These are phyloP conservation scores for Emydocephalus ijimae DNA, from an alignment of 2,113 vertebrate genomes.

Conservation along the genomic window DNA sequence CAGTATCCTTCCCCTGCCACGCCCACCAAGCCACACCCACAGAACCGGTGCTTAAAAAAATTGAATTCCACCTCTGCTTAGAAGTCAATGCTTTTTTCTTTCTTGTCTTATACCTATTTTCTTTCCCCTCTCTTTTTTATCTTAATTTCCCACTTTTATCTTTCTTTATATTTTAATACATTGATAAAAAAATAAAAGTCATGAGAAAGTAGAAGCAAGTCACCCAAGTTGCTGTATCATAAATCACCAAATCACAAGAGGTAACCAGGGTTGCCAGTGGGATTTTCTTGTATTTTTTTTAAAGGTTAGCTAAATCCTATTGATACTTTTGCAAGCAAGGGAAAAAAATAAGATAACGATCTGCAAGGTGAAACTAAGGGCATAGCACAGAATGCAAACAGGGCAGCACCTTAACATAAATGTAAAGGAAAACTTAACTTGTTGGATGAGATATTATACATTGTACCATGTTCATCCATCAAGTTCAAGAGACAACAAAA, in stretches of 20 bases:
- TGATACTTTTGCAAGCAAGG: constrained; percentile 47
- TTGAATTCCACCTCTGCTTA: too few relatives aligned
- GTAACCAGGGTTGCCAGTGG: constrained; percentile 17
- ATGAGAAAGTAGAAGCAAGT: neutral
- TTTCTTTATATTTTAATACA: too few relatives aligned
- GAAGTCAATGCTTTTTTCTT: too few relatives aligned
- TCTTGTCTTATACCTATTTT: too few relatives aligned
- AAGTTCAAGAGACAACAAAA: constrained; percentile 28
- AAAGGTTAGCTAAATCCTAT: constrained; percentile 44
- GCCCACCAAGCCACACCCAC: too few relatives aligned
- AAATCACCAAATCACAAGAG: constrained; percentile 22
- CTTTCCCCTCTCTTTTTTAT: too few relatives aligned
- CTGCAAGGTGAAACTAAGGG: constrained; percentile 36
- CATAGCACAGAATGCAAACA: constrained; percentile 9
- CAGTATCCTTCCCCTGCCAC: too few relatives aligned
- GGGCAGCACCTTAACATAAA: neutral
- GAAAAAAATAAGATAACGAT: constrained; percentile 42
- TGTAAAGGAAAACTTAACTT: neutral
- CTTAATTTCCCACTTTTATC: too few relatives aligned
- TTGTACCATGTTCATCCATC: neutral
- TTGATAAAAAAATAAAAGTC: too few relatives aligned
- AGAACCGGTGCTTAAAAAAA: too few relatives aligned
- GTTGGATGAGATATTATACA: neutral
- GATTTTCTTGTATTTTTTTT: constrained; percentile 46
- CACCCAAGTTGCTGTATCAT: neutral